Percentiles rank a stretch among this genome's conserved stretches.
These are phyloP conservation scores for Oryzias celebensis DNA, from an alignment of 2,113 vertebrate genomes.

Conservation along the genomic window DNA sequence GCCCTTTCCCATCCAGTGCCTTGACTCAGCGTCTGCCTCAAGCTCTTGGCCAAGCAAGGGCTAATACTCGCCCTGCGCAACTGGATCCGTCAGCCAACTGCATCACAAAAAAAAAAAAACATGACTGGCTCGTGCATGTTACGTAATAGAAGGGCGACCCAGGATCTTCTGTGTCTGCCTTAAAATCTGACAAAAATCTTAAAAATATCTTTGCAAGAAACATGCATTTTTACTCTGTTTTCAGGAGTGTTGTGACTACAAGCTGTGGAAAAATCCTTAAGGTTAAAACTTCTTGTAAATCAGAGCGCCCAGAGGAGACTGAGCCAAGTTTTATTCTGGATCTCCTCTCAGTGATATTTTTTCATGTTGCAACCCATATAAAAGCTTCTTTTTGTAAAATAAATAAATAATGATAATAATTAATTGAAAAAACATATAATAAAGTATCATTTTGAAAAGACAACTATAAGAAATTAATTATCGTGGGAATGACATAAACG, in stretches of 20 bases:
- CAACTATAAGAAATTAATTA: too few relatives aligned
- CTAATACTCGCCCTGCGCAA: slow-evolving; percentile 68
- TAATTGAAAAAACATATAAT: too few relatives aligned
- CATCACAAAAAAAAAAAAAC: slow-evolving; percentile 24
- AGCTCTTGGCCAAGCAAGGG: slow-evolving; percentile 68
- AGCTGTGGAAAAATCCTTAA: slow-evolving; percentile 48
- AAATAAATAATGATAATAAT: too few relatives aligned
- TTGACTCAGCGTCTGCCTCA: slow-evolving; percentile 87
- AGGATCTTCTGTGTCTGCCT: slow-evolving; percentile 71
- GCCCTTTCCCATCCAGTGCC: slow-evolving; percentile 91
- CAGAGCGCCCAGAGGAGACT: slow-evolving; percentile 54
- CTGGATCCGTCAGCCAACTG: slow-evolving; percentile 59
- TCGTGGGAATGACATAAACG: too few relatives aligned
- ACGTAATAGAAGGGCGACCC: slow-evolving; percentile 42
- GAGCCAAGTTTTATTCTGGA: slow-evolving; percentile 56
- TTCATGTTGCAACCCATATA: slow-evolving; percentile 8
- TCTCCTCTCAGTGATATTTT: slow-evolving; percentile 26
- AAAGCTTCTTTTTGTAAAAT: slow-evolving; percentile 5
- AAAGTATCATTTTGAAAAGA: too few relatives aligned
- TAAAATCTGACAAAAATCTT: slow-evolving; percentile 67
- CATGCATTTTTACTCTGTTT: slow-evolving; percentile 71
- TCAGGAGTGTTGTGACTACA: slow-evolving; percentile 69
- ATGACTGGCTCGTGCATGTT: slow-evolving; percentile 14
- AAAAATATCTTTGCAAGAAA: slow-evolving; percentile 48
- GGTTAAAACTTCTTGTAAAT: slow-evolving; percentile 60